These are phyloP conservation scores for Riptortus pedestris DNA, from an alignment of 1,140 invertebrate genomes.

Conservation along the genomic window DNA sequence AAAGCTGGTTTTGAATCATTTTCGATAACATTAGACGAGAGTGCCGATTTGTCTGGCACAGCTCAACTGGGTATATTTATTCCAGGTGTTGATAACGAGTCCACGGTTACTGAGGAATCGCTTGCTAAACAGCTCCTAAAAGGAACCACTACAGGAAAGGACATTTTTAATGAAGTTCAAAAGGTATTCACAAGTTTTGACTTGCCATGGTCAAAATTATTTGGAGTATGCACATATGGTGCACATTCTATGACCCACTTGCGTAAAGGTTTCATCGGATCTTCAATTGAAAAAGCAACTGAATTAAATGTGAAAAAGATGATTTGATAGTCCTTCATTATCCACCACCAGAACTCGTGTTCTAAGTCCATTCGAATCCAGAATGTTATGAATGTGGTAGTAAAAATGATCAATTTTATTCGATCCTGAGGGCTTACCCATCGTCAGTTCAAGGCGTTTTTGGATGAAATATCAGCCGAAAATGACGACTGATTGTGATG, in stretches of 20 bases:
- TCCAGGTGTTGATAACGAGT: not conserved
- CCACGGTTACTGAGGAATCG: not conserved
- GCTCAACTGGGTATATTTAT: not conserved
- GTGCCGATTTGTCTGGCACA: not conserved
- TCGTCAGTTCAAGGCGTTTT: no score
- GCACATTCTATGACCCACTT: not conserved
- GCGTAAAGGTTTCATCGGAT: not conserved
- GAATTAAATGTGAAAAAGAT: not conserved
- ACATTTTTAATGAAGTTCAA: no score
- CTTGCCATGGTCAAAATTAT: no score
- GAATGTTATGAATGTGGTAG: no score
- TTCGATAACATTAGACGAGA: not conserved
- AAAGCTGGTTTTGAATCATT: not conserved
- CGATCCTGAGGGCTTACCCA: no score
- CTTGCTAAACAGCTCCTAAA: not conserved
- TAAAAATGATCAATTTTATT: no score
- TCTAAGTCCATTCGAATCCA: no score
- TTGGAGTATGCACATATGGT: not conserved
- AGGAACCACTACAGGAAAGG: no score
- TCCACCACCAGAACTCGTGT: not conserved
- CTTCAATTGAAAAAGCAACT: not conserved
- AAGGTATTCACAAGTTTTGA: no score
- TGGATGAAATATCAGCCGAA: no score
- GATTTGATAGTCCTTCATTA: not conserved
- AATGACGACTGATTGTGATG: not conserved